Base-by-base conservation (phyloP, 2,113 vertebrate genomes). In the Donacobius atricapilla region DNA sequence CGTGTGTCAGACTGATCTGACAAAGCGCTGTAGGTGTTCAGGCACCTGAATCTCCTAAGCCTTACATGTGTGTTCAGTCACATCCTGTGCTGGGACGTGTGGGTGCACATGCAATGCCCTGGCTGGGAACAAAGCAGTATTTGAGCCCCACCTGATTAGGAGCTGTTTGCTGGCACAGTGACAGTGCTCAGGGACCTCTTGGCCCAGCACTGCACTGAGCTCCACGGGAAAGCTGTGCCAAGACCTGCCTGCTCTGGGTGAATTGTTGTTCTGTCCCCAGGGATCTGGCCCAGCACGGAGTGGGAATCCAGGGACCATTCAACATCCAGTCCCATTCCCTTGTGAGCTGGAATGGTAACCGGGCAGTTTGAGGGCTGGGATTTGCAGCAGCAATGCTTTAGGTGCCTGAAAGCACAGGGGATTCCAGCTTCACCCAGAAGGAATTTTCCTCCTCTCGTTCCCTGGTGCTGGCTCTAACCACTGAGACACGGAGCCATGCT, bases 91-190 rank as follows among this genome's bases (percentile, higher is more conserved):
- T 18, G 28, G 58, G 56, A 25, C 11, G 33, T 45, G 51, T 42
- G 78, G 50, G 61, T 12, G 70, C 63, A 65, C 86, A 69, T 35
- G 75, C 28, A 85, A 16, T 39, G 15, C 53, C 20, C 63, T 69
- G 56, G 37, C 83, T 57, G 71, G 75, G 50, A 83, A 71, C 78
- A 87, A 8, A 24, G 31, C 54, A 50, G 57, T 28, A 27, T 89
- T 51, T 66, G 68, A 90, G 89, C 76, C 60, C 35, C 64, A 66
- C 72, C 86, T 68, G 86, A 54, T 70, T 77, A 86, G 80, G 68
- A 89, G 83, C 21, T 61, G 71, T 66, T 86, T 76, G 66, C 88
- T 94, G 94, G 76, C 86, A 51, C 66, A 21, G 48, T 48, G 79
- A 47, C 2, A 4, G n/a, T 70, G 60, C 80, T 42, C 24, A 22